Base-by-base conservation (phyloP, 2,113 vertebrate species). In the Donacobius atricapilla region DNA sequence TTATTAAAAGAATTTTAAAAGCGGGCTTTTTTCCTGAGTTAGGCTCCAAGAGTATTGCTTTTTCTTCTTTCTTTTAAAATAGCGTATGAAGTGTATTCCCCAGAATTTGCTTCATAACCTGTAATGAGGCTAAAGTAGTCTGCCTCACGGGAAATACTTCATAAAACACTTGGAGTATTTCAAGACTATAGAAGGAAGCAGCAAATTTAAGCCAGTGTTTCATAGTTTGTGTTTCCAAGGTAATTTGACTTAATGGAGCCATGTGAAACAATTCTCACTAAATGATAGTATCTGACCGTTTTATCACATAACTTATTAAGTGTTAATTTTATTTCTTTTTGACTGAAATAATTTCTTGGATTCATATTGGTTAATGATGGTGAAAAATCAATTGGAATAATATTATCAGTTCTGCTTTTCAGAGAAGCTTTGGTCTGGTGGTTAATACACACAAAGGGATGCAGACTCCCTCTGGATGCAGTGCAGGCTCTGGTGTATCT, bases 141-240 rank as follows among this genome's bases (percentile, higher is more conserved):
- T 92, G 40, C 40, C 72, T 88, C 23, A 8, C 84, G 57, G 77
- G 78, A 93, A 90, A 48, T 93, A 66, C 11, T 85, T 76, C 44
- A 47, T 94, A 60, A 86, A 93, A 57, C 31, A 44, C 42, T 81
- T 83, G 9, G 2, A 72, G 27, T 73, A 78, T 76, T 96, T 87
- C 42, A 73, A 68, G 66, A 37, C 40, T 20, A 22, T 61, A 83
- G 21, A 57, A 89, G 35, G 66, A 58, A 87, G 85, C 35, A 77
- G 58, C 18, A 72, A 71, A 70, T 90, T 66, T 86, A 94, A 91
- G 24, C 21, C 27, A 50, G 3, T 77, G 14, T 83, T 90, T 42
- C 21, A n/a, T 88, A 73, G 47, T 73, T 90, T 94, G 40, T 84
- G 24, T 94, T 96, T 86, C 68, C 40, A 83, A 79, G 82, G 85